A percentile compares a stretch with the other conserved stretches of the same genome.
phyloP scores from a whole-genome alignment of 1,140 invertebrate species.

The Propsilocerus akamusi region DNA sequence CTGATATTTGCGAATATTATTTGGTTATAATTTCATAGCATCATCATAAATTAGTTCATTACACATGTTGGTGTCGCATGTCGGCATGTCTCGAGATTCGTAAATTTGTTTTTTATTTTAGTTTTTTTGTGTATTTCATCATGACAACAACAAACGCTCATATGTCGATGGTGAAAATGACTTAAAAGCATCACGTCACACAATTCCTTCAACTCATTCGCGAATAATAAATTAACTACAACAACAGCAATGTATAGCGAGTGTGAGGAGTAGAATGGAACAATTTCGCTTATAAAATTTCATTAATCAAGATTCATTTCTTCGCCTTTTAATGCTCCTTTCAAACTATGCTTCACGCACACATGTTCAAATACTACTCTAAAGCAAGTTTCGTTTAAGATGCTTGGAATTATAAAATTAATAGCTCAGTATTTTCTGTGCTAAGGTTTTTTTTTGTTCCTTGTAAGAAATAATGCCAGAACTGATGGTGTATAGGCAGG shows the following conservation, averaged over 20 bases:
- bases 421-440: conserved; percentile 1
- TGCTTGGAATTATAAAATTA: conserved; percentile 1
- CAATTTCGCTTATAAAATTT: neutral
- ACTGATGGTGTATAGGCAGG: neutral
- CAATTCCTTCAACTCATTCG: neutral
- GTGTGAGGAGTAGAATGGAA: too few relatives aligned
- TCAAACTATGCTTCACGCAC: neutral
- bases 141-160: too few relatives aligned
- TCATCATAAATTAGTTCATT: too few relatives aligned
- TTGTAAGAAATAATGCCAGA: neutral
- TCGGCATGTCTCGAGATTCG: neutral
- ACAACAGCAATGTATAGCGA: neutral
- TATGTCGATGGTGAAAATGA: too few relatives aligned
- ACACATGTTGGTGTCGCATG: neutral
- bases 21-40: too few relatives aligned
- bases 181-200: too few relatives aligned
- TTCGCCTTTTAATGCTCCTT: neutral
- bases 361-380: neutral
- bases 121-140: neutral
- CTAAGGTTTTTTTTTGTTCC: neutral
- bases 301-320: neutral
- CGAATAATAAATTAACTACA: neutral
- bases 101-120: neutral
- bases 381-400: neutral
- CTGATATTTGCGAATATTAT: too few relatives aligned